Evolutionary conservation across 2,113 vertebrate species (phyloP), one percentile per base, ranked within the genome.

Genomic region (Dicaeum eximium): DNA sequence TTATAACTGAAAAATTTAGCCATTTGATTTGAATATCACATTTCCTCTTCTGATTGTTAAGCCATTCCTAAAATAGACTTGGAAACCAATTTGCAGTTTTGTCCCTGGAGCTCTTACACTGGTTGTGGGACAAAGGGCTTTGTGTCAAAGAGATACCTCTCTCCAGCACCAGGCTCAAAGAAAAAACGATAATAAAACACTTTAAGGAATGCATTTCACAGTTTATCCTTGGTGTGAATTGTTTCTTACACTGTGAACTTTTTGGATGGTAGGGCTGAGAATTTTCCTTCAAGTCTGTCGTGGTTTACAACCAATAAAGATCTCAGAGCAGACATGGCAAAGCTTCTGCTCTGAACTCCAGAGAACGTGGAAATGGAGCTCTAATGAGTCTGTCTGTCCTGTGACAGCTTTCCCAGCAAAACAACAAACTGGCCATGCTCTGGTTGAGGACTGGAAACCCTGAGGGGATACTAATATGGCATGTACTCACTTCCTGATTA

Each of bases 191-290:
- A 92, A 96, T 95, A 95, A 86, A 92, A 97, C 96, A 96, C 95
- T 92, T 89, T 92, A 61, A 94, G 95, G 91, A 95, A 96, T 88
- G 90, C 58, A 80, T 94, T 97, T 97, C 95, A 96, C 96, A 97
- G 94, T 88, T 97, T 94, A 69, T 74, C 75, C 72, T 88, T 88
- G 72, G 97, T 96, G 96, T 95, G 96, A 97, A 97, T 96, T 97
- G 92, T 89, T 95, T 97, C 88, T 93, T 93, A 84, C 62, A 30
- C 95, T 58, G 90, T 93, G 95, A 97, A 93, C 88, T 79, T 95
- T 92, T 74, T 71, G 74, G 64, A 62, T 72, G 18, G 3, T 57
- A 74, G 62, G 88, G 62, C 42, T 62, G 82, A 85, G 72, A 90
- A 88, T 96, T 96, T 94, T 96, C 23, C 75, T 94, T 75, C 3